Evolutionary conservation across 1,140 invertebrate species (phyloP), one percentile per base, ranked within the genome.

Genomic region (Drosophila burlai): DNA sequence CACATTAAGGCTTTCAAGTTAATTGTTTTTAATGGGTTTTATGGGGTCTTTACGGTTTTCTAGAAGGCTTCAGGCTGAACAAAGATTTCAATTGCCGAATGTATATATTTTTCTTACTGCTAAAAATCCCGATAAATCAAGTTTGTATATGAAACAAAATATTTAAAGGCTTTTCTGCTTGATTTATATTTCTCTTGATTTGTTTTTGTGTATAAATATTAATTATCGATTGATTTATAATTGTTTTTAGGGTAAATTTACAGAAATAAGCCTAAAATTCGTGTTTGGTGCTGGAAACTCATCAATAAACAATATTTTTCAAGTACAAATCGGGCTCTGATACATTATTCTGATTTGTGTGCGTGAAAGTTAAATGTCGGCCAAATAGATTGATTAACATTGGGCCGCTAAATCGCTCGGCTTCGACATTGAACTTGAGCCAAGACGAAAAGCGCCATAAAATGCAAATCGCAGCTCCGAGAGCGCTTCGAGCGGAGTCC

Each of bases 391-490:
- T 61, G 67, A 73, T 73, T 73, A 73, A 18, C 69, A 73, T 61
- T 40, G 31, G 29, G 13, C n/a, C 18, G 69, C 69, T 73, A 73
- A 71, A 43, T 59, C 45, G 54, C 43, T 46, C 15, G 18, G 18
- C 43, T 42, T 63, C 82, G 82, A 84, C 81, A 83, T 89, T 87
- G 84, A 87, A 89, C 84, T 87, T 87, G 83, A 73, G 40, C 67
- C 38, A 49, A 59, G 69, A 73, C 80, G 62, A 75, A 80, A 67
- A 79, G 45, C 63, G 43, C 60, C 71, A 67, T 66, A 73, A 86
- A 76, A 86, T 86, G 84, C 71, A 83, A 86, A 86, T 68, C 73
- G 57, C 68, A 77, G 72, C 72, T 50, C 36, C 24, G 29, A 38
- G 46, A 31, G 24, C 21, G 34, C 34, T 55, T 13, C 11, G 36